phyloP scores from a whole-genome alignment of 1,140 invertebrate species.

The Hyles vespertilio region DNA sequence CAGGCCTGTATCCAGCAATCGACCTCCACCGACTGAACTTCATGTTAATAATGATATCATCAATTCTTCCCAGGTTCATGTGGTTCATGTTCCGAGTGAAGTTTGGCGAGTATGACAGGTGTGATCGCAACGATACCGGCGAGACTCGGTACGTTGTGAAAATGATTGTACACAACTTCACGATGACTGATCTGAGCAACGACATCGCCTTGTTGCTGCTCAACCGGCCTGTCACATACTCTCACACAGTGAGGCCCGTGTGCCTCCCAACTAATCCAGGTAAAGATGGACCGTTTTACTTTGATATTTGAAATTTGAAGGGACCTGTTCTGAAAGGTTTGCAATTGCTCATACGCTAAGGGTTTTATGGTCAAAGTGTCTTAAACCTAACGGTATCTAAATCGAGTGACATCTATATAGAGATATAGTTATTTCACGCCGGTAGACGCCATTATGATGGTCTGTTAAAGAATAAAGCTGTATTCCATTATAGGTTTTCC shows the following conservation, averaged over 20 bases:
- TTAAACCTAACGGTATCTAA: too few species aligned
- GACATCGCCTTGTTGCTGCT: constrained; percentile 88
- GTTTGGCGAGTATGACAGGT: constrained; percentile 88
- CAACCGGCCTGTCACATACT: constrained; percentile 83
- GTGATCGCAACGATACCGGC: constrained; percentile 77
- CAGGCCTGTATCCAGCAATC: too few species aligned
- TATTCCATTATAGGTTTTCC: too few species aligned
- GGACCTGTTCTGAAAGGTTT: too few species aligned
- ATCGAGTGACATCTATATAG: too few species aligned
- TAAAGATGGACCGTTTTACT: constrained; percentile 38
- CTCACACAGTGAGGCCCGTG: constrained; percentile 84
- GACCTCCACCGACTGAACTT: too few species aligned
- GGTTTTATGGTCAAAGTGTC: too few species aligned
- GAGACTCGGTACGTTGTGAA: constrained; percentile 84
- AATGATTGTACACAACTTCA: constrained; percentile 84
- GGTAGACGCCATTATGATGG: too few species aligned
- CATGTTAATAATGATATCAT: too few species aligned
- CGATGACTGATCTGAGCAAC: constrained; percentile 87
- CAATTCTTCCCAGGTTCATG: constrained; percentile 81
- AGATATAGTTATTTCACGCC: too few species aligned
- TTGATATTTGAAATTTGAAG: background rate
- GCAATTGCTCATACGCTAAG: too few species aligned
- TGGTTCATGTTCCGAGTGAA: constrained; percentile 92
- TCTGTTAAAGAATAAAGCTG: too few species aligned
- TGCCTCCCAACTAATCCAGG: constrained; percentile 83